Percentiles rank a stretch among this genome's conserved stretches.
These are phyloP conservation scores for Cassiopea andromeda DNA, from an alignment of 30 jellyfish, hydroid and myxozoan genomes.

Conservation along the genomic window DNA sequence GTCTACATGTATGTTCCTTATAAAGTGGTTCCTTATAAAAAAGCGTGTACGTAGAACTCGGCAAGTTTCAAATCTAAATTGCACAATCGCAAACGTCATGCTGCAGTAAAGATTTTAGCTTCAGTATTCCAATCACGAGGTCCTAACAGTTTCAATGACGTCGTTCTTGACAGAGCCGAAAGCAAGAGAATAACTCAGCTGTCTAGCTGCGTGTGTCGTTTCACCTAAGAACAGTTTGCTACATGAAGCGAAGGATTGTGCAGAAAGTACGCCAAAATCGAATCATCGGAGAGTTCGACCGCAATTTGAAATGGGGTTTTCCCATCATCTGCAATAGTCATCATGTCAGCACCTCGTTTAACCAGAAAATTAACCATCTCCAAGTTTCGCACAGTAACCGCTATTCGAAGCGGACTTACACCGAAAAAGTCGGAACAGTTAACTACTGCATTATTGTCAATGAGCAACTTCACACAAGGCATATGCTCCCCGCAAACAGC, in stretches of 20 bases:
- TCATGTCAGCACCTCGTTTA: conserved; percentile 67
- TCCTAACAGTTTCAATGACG: no score
- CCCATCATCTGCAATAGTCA: conserved; percentile 69
- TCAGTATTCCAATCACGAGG: no score
- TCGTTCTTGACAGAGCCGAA: no score
- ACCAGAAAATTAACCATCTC: conserved; percentile 55
- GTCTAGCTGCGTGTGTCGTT: no score
- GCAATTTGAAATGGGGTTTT: conserved; percentile 74
- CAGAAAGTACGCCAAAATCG: conserved; percentile 51
- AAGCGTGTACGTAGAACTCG: no score
- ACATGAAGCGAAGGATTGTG: conserved; percentile 65
- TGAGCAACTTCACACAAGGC: conserved; percentile 47
- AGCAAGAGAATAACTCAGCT: no score
- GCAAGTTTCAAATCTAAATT: no score
- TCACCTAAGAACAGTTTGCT: background rate
- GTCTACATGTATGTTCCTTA: background rate
- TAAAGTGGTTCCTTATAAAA: background rate
- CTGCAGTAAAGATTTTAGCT: no score
- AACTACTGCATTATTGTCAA: conserved; percentile 24
- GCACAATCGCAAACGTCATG: no score
- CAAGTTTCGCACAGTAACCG: conserved; percentile 49
- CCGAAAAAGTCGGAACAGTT: conserved; percentile 59
- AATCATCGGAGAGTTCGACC: conserved; percentile 63
- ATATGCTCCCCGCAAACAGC: conserved; percentile 74
- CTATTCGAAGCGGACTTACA: conserved; percentile 68